These are phyloP conservation scores for Philonicus albiceps DNA, from an alignment of 2,888 invertebrate genomes.

Conservation along the genomic window DNA sequence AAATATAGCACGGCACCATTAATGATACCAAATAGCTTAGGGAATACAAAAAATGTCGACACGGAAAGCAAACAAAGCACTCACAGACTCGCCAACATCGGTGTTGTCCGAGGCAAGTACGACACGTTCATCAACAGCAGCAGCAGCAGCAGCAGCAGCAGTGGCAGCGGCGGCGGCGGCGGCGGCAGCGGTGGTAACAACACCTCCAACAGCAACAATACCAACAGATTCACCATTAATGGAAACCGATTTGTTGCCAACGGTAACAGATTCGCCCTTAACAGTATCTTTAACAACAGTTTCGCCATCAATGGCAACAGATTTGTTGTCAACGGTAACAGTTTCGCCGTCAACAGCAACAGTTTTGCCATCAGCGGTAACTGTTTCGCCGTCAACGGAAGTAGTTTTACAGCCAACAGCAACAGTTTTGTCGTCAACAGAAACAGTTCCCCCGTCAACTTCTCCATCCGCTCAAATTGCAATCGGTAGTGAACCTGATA, in stretches of 20 bases:
- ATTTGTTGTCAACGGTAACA: not conserved
- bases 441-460: not conserved
- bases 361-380: not conserved
- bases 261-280: not conserved
- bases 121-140: conserved; percentile 39
- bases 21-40: conserved; percentile 11
- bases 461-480: not conserved
- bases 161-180: not conserved
- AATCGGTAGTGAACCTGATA: not conserved
- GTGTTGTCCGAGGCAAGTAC: conserved; percentile 28
- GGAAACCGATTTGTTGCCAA: not conserved
- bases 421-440: not conserved
- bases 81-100: conserved; percentile 4
- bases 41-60: conserved; percentile 16
- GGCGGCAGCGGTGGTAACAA: not conserved
- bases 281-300: too few species aligned
- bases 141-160: not conserved
- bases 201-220: not conserved
- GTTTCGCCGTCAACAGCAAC: not conserved
- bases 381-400: not conserved
- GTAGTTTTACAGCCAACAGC: not conserved
- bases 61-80: conserved; percentile 39
- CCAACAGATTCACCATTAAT: not conserved
- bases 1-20: not conserved
- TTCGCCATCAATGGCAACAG: not conserved